Percentiles rank a stretch among this genome's conserved stretches.
phyloP scores from a whole-genome alignment of 2,113 vertebrate genomes.

The Panthera tigris region DNA sequence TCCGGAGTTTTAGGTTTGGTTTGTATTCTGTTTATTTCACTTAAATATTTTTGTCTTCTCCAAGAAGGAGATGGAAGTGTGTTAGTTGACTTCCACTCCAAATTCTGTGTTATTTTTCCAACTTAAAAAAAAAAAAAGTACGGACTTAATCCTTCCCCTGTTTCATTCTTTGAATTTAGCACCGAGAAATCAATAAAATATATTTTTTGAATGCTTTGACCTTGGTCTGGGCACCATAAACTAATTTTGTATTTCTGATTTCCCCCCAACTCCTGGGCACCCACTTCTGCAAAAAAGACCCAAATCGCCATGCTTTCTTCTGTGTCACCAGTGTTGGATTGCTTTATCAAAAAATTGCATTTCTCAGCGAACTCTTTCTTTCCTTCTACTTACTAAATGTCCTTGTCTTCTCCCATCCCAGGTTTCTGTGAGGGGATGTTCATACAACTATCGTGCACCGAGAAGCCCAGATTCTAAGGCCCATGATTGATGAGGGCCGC shows the following conservation, averaged over 20 bases:
- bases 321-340: not conserved
- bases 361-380: not conserved
- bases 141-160: not conserved
- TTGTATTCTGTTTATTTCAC: not conserved
- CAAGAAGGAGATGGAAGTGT: not conserved
- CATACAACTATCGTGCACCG: not conserved
- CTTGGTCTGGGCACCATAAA: not conserved
- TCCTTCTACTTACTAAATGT: not conserved
- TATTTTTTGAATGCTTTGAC: not conserved
- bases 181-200: not conserved
- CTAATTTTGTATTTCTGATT: not conserved
- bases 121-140: not conserved
- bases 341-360: not conserved
- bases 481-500: slow-evolving; percentile 50
- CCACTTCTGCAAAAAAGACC: not conserved
- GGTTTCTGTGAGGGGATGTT: not conserved
- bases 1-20: not conserved
- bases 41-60: not conserved
- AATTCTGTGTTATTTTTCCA: not conserved
- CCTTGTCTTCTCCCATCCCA: not conserved
- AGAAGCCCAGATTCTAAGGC: slow-evolving; percentile 35
- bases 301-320: not conserved
- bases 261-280: not conserved
- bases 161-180: not conserved
- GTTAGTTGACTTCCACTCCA: not conserved